These are phyloP conservation scores for Euwallacea fornicatus DNA, from an alignment of 1,140 invertebrate species.

Conservation along the genomic window DNA sequence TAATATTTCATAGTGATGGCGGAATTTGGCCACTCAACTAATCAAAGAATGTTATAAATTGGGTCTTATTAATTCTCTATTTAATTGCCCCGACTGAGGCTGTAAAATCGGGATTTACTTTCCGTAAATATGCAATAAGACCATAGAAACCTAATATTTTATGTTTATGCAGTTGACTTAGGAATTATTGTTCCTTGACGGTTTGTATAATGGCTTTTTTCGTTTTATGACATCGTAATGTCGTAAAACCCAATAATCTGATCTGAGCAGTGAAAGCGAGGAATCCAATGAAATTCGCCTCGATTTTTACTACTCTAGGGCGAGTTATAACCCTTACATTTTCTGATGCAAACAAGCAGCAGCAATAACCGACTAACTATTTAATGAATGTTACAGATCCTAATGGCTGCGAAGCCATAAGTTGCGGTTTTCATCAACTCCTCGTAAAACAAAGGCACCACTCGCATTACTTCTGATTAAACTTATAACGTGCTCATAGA, in stretches of 20 bases:
- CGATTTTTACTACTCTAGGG: background rate
- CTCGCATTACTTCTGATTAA: conserved; percentile 34
- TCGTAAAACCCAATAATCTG: conserved; percentile 5
- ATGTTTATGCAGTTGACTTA: conserved; percentile 5
- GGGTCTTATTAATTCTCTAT: too few relatives aligned
- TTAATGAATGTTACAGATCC: too few relatives aligned
- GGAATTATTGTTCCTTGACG: background rate
- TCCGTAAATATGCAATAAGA: background rate
- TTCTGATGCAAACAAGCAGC: too few relatives aligned
- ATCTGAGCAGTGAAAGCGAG: background rate
- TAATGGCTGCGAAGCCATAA: background rate
- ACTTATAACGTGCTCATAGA: conserved; percentile 34
- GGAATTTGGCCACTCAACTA: too few relatives aligned
- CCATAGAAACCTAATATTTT: background rate
- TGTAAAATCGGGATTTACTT: background rate
- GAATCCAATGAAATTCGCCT: background rate
- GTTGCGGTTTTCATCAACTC: conserved; percentile 8
- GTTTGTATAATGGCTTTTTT: background rate
- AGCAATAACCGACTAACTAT: too few relatives aligned
- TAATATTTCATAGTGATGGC: too few relatives aligned
- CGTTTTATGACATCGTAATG: background rate
- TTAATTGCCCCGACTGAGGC: too few relatives aligned
- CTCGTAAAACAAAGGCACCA: conserved; percentile 2
- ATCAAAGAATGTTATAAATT: too few relatives aligned
- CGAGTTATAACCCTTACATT: background rate